Evolutionary conservation across 2,888 invertebrate genomes (phyloP).

Genomic region (Drosophila aldrichi): DNA sequence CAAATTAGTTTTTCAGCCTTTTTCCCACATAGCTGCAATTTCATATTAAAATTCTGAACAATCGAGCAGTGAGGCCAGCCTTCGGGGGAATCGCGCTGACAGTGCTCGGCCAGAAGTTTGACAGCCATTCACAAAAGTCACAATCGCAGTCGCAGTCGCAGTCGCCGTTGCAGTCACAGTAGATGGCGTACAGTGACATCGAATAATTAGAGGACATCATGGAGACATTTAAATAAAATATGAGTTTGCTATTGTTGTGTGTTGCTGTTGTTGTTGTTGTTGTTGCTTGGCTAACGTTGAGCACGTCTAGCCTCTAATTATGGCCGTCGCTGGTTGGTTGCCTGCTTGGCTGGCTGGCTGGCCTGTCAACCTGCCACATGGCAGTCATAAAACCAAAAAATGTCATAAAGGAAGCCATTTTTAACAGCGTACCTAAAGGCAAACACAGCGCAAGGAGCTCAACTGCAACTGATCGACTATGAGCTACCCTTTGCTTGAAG

Average conservation of each 20-base stretch:
- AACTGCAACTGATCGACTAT: neutral
- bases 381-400: conserved; percentile 68
- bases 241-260: conserved; percentile 41
- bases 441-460: neutral
- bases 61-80: conserved; percentile 17
- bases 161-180: conserved; percentile 44
- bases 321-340: conserved; percentile 46
- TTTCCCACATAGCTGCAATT: conserved; percentile 42
- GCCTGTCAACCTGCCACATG: conserved; percentile 61
- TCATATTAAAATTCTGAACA: conserved; percentile 40
- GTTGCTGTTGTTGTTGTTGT: conserved; percentile 12
- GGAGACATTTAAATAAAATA: conserved; percentile 71
- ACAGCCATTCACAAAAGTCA: conserved; percentile 33
- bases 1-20: conserved; percentile 73
- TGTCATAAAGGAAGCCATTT: conserved; percentile 75
- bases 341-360: conserved; percentile 19
- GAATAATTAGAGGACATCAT: conserved; percentile 71
- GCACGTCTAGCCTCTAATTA: conserved; percentile 69
- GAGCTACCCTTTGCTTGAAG: neutral
- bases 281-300: conserved; percentile 23
- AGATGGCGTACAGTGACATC: conserved; percentile 62
- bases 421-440: conserved; percentile 32
- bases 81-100: conserved; percentile 44
- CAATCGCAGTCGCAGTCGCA: conserved; percentile 21
- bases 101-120: conserved; percentile 34